Percentiles rank a stretch among this genome's conserved stretches.
phyloP scores from a whole-genome alignment of 2,888 invertebrate species.

The Apamea anceps region DNA sequence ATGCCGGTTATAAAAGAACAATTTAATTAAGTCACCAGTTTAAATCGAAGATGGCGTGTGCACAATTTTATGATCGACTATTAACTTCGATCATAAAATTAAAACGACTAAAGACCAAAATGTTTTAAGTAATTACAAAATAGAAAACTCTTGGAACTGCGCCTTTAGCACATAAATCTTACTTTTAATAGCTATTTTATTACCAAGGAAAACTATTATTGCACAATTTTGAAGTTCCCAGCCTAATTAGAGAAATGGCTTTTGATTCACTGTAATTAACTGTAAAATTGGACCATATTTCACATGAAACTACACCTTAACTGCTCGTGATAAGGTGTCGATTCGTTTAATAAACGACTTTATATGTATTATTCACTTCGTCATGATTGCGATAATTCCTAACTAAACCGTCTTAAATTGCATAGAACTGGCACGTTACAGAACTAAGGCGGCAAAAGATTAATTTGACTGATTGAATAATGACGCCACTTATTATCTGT shows the following conservation, averaged over 20 bases:
- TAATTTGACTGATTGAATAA: slow-evolving; percentile 82
- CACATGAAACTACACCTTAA: slow-evolving; percentile 35
- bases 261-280: slow-evolving; percentile 70
- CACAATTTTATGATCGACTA: slow-evolving; percentile 21
- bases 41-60: slow-evolving; percentile 29
- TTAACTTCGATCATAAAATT: slow-evolving; percentile 42
- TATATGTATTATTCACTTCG: slow-evolving; percentile 40
- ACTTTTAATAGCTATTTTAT: slow-evolving; percentile 79
- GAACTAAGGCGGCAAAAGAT: slow-evolving; percentile 80
- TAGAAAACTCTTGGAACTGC: slow-evolving; percentile 44
- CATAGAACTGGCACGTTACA: slow-evolving; percentile 65
- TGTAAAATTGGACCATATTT: slow-evolving; percentile 6
- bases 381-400: slow-evolving; percentile 51
- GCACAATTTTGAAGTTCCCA: slow-evolving; percentile 77
- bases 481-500: slow-evolving; percentile 64
- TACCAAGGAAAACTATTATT: slow-evolving; percentile 79
- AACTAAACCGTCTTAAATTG: slow-evolving; percentile 57
- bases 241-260: slow-evolving; percentile 80
- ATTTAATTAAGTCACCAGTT: slow-evolving; percentile 4
- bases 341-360: slow-evolving; percentile 13
- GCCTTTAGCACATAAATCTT: slow-evolving; percentile 71
- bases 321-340: slow-evolving; percentile 12
- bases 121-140: slow-evolving; percentile 54
- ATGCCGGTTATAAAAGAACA: not conserved
- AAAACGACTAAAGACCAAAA: slow-evolving; percentile 43